Evolutionary conservation across 2,113 vertebrate species (phyloP).

Genomic region (Eolophus roseicapilla): DNA sequence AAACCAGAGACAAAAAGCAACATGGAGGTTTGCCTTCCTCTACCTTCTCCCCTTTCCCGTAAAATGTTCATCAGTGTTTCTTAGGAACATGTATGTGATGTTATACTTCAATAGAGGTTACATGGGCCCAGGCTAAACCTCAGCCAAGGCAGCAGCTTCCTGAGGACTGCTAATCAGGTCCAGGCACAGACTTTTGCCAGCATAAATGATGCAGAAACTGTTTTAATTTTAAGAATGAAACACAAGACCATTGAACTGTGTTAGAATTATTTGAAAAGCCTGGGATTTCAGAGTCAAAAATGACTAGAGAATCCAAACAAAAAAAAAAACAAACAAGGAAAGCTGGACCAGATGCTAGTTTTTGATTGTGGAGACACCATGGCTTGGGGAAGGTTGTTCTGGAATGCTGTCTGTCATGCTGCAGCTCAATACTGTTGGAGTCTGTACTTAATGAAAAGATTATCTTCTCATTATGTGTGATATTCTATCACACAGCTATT

Average conservation of each 20-base stretch:
- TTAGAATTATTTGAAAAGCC: neutral
- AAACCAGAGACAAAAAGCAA: neutral
- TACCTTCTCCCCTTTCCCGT: neutral
- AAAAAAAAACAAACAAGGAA: neutral
- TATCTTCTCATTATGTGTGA: neutral
- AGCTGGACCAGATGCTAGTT: neutral
- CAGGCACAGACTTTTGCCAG: neutral
- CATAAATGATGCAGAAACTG: neutral
- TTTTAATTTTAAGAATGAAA: neutral
- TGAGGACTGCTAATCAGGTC: neutral
- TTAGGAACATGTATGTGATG: neutral
- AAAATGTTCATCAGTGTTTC: neutral
- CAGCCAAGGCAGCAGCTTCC: neutral
- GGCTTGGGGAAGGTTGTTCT: neutral
- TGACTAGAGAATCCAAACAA: neutral
- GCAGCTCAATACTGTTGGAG: conserved; percentile 4
- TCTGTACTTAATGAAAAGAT: neutral
- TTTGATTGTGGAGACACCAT: neutral
- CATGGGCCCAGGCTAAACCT: neutral
- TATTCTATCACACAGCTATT: neutral
- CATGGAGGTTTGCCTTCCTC: neutral
- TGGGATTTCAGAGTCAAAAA: neutral
- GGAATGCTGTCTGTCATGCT: neutral
- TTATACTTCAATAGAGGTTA: neutral
- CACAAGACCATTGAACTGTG: neutral